Evolutionary conservation across 1,140 invertebrate species (phyloP).

Genomic region (Drosophila tsacasi): DNA sequence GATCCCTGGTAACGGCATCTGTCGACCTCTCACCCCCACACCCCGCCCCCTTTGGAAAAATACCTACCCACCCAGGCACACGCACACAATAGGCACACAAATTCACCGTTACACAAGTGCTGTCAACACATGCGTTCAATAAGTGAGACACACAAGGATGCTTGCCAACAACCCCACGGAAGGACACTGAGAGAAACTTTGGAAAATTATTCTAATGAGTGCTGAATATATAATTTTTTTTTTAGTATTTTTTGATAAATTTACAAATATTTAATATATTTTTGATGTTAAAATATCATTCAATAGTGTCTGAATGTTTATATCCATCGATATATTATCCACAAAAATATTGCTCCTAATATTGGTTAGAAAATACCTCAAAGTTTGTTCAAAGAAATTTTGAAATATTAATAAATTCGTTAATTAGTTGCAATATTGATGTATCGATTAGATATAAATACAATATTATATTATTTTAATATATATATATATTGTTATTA

Average conservation of each 20-base stretch:
- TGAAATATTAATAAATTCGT: too few species aligned
- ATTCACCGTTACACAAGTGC: slow-evolving; percentile 82
- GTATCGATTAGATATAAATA: too few species aligned
- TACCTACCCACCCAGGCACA: slow-evolving; percentile 32
- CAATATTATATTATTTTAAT: too few species aligned
- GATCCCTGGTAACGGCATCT: slow-evolving; percentile 47
- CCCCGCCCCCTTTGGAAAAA: not conserved
- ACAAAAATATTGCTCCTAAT: not conserved
- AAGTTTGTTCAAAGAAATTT: not conserved
- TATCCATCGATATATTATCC: too few species aligned
- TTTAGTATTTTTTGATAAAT: too few species aligned
- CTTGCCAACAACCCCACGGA: slow-evolving; percentile 2
- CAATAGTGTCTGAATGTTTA: too few species aligned
- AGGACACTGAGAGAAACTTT: not conserved
- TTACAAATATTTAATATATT: too few species aligned
- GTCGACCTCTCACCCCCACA: not conserved
- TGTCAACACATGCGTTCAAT: slow-evolving; percentile 79
- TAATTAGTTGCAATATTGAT: too few species aligned
- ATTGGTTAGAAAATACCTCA: not conserved
- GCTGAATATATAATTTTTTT: too few species aligned
- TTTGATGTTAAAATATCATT: too few species aligned
- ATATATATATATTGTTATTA: too few species aligned
- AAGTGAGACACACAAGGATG: slow-evolving; percentile 34
- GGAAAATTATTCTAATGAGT: not conserved
- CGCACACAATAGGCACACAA: slow-evolving; percentile 77